Evolutionary conservation across 2,113 vertebrate genomes (phyloP), one percentile per base, ranked within the genome.

Genomic region (Colistium nudipinnis): DNA sequence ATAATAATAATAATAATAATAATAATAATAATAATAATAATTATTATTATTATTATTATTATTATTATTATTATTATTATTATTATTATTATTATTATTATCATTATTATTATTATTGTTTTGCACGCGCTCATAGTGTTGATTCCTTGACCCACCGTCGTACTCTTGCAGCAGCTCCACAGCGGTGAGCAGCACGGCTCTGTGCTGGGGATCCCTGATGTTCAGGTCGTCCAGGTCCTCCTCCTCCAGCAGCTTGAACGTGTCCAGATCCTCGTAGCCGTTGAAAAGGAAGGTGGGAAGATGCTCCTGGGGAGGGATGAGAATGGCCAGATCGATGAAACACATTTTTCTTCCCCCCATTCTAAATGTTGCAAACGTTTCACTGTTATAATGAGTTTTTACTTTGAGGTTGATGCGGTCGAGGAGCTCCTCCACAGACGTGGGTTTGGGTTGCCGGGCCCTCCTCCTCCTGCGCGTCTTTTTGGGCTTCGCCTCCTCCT

Each of bases 281-380:
- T 98, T 99, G 70, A 99, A 97, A 10, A 98, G 88, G 87, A 99
- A 98, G 6, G 97, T 98, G 53, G 97, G 95, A 88, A 98, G 96
- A 85, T 99, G 96, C 67, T 99, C 97, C 97, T 99, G 81, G 1
- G 49, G 44, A 52, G 17, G 55, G 5, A 45, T 0, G 25, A 45
- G 22, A 33, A 9, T 6, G 17, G 36, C 39, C 16, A 25, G 20
- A 57, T 67, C 24, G 16, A n/a, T 14, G n/a, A 54, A 20, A 53
- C 48, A 53, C 8, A 27, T 16, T 28, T 38, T 38, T 38, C 35
- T 38, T 43, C 1, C 7, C 39, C 16, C 17, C 17, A 16, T 43
- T 9, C 17, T 43, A 1, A 4, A 8, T 47, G 39, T 19, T 1
- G 17, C 17, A 10, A 41, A 41, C n/a, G 39, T 41, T n/a, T 3